Percentiles rank a stretch among this genome's conserved stretches.
phyloP scores from a whole-genome alignment of 2,888 invertebrate species.

The Seladonia tumulorum region DNA sequence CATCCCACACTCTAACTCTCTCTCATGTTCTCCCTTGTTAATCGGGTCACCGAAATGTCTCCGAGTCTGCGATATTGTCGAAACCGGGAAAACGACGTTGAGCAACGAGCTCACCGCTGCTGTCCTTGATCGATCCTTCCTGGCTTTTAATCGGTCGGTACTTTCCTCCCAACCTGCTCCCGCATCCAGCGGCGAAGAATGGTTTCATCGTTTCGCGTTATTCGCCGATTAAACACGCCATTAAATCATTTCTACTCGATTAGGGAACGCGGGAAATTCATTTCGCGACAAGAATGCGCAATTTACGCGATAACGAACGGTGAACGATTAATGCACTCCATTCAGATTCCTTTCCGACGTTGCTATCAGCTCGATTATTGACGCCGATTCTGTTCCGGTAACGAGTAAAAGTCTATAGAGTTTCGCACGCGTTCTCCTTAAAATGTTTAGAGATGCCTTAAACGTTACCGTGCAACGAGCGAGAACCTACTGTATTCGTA shows the following conservation, averaged over 20 bases:
- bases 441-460: background rate
- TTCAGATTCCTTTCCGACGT: conserved; percentile 66
- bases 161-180: conserved; percentile 15
- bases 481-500: background rate
- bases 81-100: background rate
- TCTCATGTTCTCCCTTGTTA: background rate
- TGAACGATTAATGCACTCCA: conserved; percentile 66
- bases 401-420: background rate
- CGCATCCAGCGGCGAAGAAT: conserved; percentile 51
- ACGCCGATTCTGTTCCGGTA: conserved; percentile 40
- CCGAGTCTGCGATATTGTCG: background rate
- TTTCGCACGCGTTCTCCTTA: too few species aligned
- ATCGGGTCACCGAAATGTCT: conserved; percentile 26
- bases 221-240: conserved; percentile 69
- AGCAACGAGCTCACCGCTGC: background rate
- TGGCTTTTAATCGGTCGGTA: conserved; percentile 33
- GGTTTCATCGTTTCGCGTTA: conserved; percentile 58
- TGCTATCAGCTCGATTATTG: conserved; percentile 53
- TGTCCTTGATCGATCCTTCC: conserved; percentile 2
- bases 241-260: conserved; percentile 74
- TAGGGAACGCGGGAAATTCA: conserved; percentile 70
- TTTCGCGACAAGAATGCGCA: conserved; percentile 71
- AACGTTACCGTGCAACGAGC: background rate
- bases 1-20: background rate
- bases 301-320: conserved; percentile 73